Evolutionary conservation across 2,113 vertebrate genomes (phyloP).

Genomic region (Cephalopterus ornatus): DNA sequence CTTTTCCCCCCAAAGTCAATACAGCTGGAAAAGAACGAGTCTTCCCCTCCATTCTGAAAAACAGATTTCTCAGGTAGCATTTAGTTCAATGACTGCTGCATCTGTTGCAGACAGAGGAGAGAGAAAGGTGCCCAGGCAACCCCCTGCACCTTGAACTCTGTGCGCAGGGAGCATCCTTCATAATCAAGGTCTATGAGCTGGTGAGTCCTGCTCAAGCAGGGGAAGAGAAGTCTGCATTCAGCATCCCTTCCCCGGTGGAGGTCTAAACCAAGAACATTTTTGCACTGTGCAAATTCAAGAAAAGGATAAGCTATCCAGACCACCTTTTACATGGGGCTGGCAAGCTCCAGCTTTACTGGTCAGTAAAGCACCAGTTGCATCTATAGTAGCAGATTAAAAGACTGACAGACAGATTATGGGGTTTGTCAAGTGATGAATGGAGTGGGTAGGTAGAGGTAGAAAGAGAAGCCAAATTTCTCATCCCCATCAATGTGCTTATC

Average conservation of each 20-base stretch:
- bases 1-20: neutral
- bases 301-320: neutral
- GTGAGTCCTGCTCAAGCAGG: neutral
- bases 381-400: neutral
- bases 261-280: neutral
- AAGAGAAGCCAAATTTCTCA: neutral
- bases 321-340: neutral
- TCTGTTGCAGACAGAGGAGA: neutral
- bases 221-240: neutral
- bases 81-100: neutral
- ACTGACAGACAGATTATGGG: neutral
- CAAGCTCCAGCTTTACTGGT: neutral
- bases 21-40: neutral
- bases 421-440: neutral
- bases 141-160: neutral
- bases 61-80: neutral
- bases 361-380: neutral
- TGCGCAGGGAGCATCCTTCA: accelerated
- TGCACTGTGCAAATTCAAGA: neutral
- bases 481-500: neutral
- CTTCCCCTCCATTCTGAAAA: neutral
- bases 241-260: accelerated
- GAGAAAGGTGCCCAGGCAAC: neutral
- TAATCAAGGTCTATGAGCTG: neutral
- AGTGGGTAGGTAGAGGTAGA: neutral